These are phyloP conservation scores for Corvus cornix DNA, from an alignment of 2,113 vertebrate genomes.

Conservation along the genomic window DNA sequence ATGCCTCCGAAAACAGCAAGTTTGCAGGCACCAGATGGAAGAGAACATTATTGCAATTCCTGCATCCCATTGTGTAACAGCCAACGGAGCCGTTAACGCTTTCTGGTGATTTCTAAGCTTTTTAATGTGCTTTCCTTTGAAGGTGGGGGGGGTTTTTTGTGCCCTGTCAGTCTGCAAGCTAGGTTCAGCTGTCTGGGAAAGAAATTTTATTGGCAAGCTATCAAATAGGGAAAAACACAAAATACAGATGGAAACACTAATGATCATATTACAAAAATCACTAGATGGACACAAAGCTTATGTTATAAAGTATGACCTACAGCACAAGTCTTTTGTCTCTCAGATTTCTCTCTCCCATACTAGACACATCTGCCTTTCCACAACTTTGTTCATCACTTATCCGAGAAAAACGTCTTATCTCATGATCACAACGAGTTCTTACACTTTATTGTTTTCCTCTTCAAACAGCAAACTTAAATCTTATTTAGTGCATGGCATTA, in stretches of 20 bases:
- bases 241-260: constrained; percentile 28
- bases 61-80: constrained; percentile 55
- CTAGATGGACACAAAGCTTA: constrained; percentile 5
- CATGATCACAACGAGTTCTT: not conserved
- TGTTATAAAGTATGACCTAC: not conserved
- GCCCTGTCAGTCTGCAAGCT: constrained; percentile 39
- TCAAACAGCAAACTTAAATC: not conserved
- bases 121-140: constrained; percentile 45
- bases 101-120: constrained; percentile 61
- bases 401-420: not conserved
- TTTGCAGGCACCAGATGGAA: constrained; percentile 66
- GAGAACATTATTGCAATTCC: constrained; percentile 63
- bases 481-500: not conserved
- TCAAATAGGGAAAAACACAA: not conserved
- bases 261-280: not conserved
- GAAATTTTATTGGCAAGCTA: constrained; percentile 35
- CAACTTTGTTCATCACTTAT: not conserved
- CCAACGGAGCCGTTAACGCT: constrained; percentile 64
- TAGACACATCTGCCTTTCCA: not conserved
- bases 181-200: constrained; percentile 30
- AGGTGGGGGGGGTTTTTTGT: not conserved
- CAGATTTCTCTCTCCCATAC: not conserved
- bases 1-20: constrained; percentile 54
- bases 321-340: not conserved
- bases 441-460: not conserved